Conservation (phyloP, 1,140 invertebrate genomes). For the Microvelia longipes region DNA sequence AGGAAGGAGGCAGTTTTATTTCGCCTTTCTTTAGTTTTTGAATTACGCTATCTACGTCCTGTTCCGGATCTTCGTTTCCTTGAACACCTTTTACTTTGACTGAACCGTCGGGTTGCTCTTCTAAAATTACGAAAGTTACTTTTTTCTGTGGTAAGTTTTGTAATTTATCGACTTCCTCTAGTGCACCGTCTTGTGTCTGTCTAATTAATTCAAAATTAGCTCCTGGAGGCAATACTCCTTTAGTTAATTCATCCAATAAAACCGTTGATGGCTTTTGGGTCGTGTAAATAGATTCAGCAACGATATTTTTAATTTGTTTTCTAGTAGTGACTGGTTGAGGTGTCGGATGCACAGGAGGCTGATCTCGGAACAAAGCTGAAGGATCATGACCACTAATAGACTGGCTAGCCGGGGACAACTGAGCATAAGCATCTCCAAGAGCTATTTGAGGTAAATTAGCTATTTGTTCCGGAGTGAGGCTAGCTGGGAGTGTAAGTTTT, state of each 20-base stretch:
- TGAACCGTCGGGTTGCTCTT: conserved; percentile 66
- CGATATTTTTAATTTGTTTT: conserved; percentile 21
- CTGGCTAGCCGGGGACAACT: conserved; percentile 1
- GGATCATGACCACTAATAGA: background rate
- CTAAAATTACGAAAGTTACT: conserved; percentile 67
- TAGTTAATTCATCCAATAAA: conserved; percentile 55
- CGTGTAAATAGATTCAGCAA: conserved; percentile 21
- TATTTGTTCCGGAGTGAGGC: conserved; percentile 14
- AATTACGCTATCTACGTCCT: conserved; percentile 60
- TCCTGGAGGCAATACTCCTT: conserved; percentile 55
- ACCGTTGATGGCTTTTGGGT: conserved; percentile 36
- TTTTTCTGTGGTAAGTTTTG: conserved; percentile 53
- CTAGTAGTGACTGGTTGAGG: conserved; percentile 7
- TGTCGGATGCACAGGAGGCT: background rate
- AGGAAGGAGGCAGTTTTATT: conserved; percentile 53
- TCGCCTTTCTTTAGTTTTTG: conserved; percentile 65
- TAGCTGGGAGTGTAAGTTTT: conserved; percentile 14
- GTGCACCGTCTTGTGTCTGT: conserved; percentile 48
- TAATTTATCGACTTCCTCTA: conserved; percentile 50
- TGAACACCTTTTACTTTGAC: conserved; percentile 65
- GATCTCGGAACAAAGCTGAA: background rate
- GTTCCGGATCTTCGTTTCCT: conserved; percentile 44
- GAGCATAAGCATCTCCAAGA: background rate
- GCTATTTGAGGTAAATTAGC: conserved; percentile 14
- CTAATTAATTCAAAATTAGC: conserved; percentile 58